Base-by-base conservation (phyloP, 2,797 vertebrate species). In the Chaetophractus vellerosus region DNA sequence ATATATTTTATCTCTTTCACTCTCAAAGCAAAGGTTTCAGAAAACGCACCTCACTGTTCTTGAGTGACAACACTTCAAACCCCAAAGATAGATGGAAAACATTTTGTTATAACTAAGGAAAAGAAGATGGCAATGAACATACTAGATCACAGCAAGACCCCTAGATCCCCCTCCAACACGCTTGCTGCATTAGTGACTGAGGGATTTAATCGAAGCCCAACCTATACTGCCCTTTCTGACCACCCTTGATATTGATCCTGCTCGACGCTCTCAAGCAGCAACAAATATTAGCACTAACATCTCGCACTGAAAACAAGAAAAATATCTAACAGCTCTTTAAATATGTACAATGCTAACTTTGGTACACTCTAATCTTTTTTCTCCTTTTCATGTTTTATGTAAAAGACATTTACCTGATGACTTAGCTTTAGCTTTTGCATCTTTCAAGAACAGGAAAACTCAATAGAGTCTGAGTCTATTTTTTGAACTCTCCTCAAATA, bases 241-340 rank as follows among this genome's bases (percentile, higher is more conserved):
- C 0, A 6, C 8, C 61, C 57, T n/a, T 4, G 1, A 24, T 6
- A 16, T 2, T 0, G 2, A 41, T 10, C 21, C 38, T 41, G 12
- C 55, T 64, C 1, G 1, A 1, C 2, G n/a, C 16, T 23, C n/a
- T 31, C 92, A 28, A 31, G 16, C 16, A 10, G 18, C 9, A n/a
- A 10, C 18, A n/a, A 28, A 55, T 11, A 31, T 12, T 15, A 26
- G 41, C 19, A 28, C 75, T 38, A 11, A 41, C 0, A 4, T 2
- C n/a, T 69, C n/a, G 50, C 9, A 38, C 14, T 26, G 19, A 33
- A 57, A 68, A 45, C 28, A 41, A 26, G 28, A 48, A 31, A 23
- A 50, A 31, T 9, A 1, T 23, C 1, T 68, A n/a, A 45, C n/a
- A 75, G 24, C 50, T 11, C 41, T 82, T 55, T 14, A 16, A 7